Conservation (phyloP, 2,113 vertebrate species). For the Xiphophorus hellerii region DNA sequence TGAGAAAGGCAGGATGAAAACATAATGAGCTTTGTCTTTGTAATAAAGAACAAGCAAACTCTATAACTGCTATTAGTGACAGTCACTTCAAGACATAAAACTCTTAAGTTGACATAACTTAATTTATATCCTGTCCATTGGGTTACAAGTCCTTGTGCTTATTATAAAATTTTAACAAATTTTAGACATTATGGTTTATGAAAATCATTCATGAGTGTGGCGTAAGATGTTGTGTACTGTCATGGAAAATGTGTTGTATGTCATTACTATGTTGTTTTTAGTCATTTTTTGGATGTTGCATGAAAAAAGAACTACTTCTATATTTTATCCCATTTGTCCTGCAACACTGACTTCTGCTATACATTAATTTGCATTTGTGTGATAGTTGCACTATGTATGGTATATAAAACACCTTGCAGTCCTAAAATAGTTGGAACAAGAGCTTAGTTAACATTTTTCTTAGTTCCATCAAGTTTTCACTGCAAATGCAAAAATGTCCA, state of each 20-base stretch:
- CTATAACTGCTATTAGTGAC: slow-evolving; percentile 41
- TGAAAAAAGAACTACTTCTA: slow-evolving; percentile 13
- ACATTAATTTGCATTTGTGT: slow-evolving; percentile 25
- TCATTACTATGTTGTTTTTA: not conserved
- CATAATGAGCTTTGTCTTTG: slow-evolving; percentile 25
- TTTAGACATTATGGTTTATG: not conserved
- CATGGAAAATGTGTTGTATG: not conserved
- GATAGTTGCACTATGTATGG: slow-evolving; percentile 20
- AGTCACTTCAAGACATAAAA: slow-evolving; percentile 38
- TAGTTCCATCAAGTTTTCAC: not conserved
- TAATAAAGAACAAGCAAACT: slow-evolving; percentile 33
- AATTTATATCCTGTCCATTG: not conserved
- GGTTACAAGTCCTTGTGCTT: not conserved
- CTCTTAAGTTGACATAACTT: slow-evolving; percentile 4
- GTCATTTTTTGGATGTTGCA: not conserved
- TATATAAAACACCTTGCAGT: not conserved
- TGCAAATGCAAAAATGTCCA: not conserved
- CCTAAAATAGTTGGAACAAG: slow-evolving; percentile 17
- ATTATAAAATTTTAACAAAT: not conserved
- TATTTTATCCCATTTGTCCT: slow-evolving; percentile 24
- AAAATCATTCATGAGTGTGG: not conserved
- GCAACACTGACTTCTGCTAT: slow-evolving; percentile 22
- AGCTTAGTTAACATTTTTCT: slow-evolving; percentile 1
- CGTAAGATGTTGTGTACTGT: not conserved
- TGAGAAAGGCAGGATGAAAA: slow-evolving; percentile 24